phyloP scores from a whole-genome alignment of 2,797 vertebrate species.

The Fratercula arctica region DNA sequence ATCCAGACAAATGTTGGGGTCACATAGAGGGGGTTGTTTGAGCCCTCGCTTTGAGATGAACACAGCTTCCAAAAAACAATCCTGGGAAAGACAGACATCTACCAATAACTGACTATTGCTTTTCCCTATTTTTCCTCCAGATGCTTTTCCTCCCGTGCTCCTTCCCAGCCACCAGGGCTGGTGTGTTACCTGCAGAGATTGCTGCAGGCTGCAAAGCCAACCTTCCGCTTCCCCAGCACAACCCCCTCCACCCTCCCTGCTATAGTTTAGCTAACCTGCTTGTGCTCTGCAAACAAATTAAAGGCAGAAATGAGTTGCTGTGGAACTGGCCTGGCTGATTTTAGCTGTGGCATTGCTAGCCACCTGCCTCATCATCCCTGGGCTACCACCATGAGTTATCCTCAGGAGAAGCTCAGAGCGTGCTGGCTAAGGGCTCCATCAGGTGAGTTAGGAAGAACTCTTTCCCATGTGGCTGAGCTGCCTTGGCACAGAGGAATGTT shows the following conservation, averaged over 20 bases:
- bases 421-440: neutral
- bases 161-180: neutral
- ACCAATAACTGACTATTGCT: neutral
- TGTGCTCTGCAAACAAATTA: neutral
- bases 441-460: neutral
- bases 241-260: neutral
- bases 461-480: neutral
- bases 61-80: neutral
- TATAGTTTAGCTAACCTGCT: neutral
- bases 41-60: neutral
- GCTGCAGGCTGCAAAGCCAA: neutral
- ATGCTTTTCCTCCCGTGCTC: neutral
- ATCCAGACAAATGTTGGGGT: neutral
- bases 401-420: neutral
- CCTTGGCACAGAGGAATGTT: neutral
- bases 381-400: neutral
- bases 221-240: neutral
- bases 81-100: neutral
- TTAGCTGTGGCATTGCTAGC: neutral
- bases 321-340: neutral
- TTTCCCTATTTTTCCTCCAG: neutral
- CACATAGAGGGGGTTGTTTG: neutral
- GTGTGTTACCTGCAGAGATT: neutral
- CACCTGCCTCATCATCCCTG: neutral
- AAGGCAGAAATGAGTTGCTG: neutral